Percentiles rank a stretch among this genome's conserved stretches.
Conservation (phyloP, 2,888 invertebrate genomes). For the Esperia sulphurella region DNA sequence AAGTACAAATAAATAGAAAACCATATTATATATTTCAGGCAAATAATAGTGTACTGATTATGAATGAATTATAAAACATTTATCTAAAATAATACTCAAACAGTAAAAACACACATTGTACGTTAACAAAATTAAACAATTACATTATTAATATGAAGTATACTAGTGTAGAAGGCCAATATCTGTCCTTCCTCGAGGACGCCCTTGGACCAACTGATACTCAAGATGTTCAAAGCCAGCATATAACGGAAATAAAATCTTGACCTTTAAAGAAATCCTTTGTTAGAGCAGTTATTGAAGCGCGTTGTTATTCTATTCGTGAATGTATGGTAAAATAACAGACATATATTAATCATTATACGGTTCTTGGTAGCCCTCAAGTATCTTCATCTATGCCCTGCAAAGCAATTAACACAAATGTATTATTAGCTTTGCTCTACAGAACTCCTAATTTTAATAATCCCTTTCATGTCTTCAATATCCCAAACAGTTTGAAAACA, state of each 20-base stretch:
- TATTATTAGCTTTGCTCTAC: no score
- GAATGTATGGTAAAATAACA: no score
- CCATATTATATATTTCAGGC: no score
- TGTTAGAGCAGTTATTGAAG: not conserved
- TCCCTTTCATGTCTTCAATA: slow-evolving; percentile 1
- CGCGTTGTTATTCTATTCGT: not conserved
- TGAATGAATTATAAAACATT: not conserved
- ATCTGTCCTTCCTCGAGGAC: slow-evolving; percentile 32
- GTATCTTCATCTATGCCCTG: no score
- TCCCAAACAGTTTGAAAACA: slow-evolving; percentile 12
- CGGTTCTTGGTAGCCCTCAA: no score
- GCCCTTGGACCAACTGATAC: slow-evolving; percentile 36
- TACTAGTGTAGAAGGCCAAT: not conserved
- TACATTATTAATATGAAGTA: no score
- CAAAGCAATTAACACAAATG: no score
- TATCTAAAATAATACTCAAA: not conserved
- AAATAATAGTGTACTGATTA: no score
- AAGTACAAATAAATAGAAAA: no score
- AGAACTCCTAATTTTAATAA: not conserved
- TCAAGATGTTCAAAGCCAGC: slow-evolving; percentile 27
- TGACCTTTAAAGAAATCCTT: not conserved
- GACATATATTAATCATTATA: no score
- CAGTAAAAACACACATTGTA: no score
- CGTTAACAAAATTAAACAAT: no score
- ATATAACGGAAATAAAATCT: slow-evolving; percentile 14